Evolutionary conservation across 2,888 invertebrate genomes (phyloP).

Genomic region (Cantharis lateralis): DNA sequence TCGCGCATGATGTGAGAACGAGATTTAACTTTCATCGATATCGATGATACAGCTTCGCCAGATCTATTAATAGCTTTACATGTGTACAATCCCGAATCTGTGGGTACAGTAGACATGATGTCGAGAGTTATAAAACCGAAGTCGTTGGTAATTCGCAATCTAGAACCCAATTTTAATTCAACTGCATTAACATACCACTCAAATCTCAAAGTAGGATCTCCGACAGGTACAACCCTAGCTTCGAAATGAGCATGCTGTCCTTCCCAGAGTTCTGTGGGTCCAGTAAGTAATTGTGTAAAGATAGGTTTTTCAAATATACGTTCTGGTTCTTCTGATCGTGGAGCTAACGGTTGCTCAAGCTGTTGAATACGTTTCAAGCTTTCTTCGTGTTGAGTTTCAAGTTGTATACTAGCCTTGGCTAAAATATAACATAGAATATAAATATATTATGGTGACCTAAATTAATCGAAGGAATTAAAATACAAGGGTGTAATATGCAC

Average conservation of each 20-base stretch:
- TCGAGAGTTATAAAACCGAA: conserved; percentile 94
- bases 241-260: conserved; percentile 90
- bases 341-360: conserved; percentile 76
- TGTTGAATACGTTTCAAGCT: conserved; percentile 88
- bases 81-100: conserved; percentile 92
- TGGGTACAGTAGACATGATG: conserved; percentile 83
- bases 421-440: conserved; percentile 31
- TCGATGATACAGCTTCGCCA: conserved; percentile 92
- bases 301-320: conserved; percentile 88
- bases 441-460: background rate
- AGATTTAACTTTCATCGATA: conserved; percentile 85
- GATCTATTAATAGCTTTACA: conserved; percentile 93
- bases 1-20: conserved; percentile 82
- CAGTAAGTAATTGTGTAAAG: conserved; percentile 85
- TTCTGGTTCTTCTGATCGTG: conserved; percentile 76
- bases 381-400: conserved; percentile 92
- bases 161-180: conserved; percentile 89
- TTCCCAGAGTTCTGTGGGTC: conserved; percentile 89
- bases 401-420: conserved; percentile 84
- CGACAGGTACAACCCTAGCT: conserved; percentile 89
- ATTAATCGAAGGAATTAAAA: too few species aligned
- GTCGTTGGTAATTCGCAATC: conserved; percentile 90
- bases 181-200: conserved; percentile 97
- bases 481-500: too few species aligned
- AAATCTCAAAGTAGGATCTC: conserved; percentile 88